Evolutionary conservation across 2,797 vertebrate species (phyloP), one percentile per base, ranked within the genome.

Genomic region (Onychomys arenicola): DNA sequence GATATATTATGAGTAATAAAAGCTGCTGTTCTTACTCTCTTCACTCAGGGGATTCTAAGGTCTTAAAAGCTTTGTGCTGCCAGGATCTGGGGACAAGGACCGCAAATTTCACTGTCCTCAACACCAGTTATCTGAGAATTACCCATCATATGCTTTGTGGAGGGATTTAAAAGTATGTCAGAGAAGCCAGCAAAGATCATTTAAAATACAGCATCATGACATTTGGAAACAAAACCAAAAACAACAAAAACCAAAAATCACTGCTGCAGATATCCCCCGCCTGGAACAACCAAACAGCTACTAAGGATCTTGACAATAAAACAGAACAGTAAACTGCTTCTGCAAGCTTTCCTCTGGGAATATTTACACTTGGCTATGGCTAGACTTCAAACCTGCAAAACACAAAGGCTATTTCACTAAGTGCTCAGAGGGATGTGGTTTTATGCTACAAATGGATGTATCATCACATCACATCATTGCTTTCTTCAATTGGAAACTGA

Each of bases 81-180:
- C 65, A 40, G 80, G 43, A 49, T 34, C 0, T 27, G 25, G 19
- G 37, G 40, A 91, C n/a, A 63, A 83, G 10, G 43, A 78, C 16
- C 40, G 80, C n/a, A 55, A 23, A 92, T 55, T 96, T 87, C 21
- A 46, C 71, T 91, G 84, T 61, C 29, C 21, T 96, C 32, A 81
- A 17, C 67, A 49, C 29, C 69, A 67, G 40, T 34, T 89, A 83
- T 96, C 63, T 82, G 19, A 77, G n/a, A 76, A 84, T 61, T 80
- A 95, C 71, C 49, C 16, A 93, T 25, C 61, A 16, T 77, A 0
- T 49, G 29, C 23, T 90, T 84, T 89, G 2, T 3, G 63, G 23
- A 80, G 2, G 63, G 73, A 69, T 93, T 92, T 86, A 43, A 87
- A 95, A 91, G 65, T 57, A 27, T 92, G 46, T 52, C 52, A 73